These are phyloP conservation scores for Pasiphila rectangulata DNA, from an alignment of 2,888 invertebrate species.

Conservation along the genomic window DNA sequence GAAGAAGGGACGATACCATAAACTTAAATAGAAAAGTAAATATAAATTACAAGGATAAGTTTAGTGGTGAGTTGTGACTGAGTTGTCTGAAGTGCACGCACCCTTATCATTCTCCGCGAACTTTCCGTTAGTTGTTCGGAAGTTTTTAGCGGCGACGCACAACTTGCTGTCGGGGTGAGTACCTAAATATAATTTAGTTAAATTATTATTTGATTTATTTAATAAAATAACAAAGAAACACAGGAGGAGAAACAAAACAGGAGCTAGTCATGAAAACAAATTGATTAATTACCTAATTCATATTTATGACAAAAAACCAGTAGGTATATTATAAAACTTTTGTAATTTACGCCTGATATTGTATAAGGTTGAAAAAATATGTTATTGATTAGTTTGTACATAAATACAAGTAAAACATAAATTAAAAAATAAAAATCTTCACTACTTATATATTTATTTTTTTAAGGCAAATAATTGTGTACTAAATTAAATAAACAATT, in stretches of 20 bases:
- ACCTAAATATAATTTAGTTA: slow-evolving; percentile 36
- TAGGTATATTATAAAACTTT: no score
- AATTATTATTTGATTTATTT: not conserved
- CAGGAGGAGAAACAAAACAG: no score
- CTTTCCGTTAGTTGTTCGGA: slow-evolving; percentile 52
- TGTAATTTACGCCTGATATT: no score
- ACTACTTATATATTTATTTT: not conserved
- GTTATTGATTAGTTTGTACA: no score
- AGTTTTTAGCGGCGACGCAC: slow-evolving; percentile 51
- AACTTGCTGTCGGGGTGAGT: slow-evolving; percentile 43
- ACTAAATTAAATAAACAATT: no score
- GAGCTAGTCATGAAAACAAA: no score
- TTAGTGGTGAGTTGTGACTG: slow-evolving; percentile 47
- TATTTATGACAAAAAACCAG: no score
- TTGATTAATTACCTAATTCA: no score
- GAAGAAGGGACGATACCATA: slow-evolving; percentile 51
- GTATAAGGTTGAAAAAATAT: no score
- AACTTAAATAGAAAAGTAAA: slow-evolving; percentile 28
- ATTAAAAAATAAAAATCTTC: not conserved
- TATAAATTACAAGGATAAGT: slow-evolving; percentile 8
- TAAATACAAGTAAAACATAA: not conserved
- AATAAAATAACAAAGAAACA: no score
- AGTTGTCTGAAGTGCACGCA: slow-evolving; percentile 47
- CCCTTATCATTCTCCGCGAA: slow-evolving; percentile 43
- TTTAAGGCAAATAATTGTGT: no score